These are phyloP conservation scores for Zeus faber DNA, from an alignment of 2,113 vertebrate genomes.

Conservation along the genomic window DNA sequence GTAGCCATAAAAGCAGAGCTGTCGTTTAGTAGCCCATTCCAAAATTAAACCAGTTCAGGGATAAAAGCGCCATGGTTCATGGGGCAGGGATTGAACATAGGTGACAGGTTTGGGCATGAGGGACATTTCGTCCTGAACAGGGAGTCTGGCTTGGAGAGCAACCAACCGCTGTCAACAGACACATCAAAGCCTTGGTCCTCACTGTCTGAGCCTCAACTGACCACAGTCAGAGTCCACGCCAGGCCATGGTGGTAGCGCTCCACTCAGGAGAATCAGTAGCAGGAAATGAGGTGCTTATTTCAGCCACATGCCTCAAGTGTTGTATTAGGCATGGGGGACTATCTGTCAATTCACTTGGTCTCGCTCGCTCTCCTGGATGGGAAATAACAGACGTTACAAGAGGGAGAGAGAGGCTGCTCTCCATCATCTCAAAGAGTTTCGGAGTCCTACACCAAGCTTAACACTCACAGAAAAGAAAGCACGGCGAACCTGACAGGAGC, in stretches of 20 bases:
- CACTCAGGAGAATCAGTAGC: slow-evolving; percentile 36
- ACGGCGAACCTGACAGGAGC: slow-evolving; percentile 27
- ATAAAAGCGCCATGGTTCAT: too few species aligned
- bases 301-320: slow-evolving; percentile 22
- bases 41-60: too few species aligned
- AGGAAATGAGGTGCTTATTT: slow-evolving; percentile 45
- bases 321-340: slow-evolving; percentile 44
- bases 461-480: slow-evolving; percentile 39
- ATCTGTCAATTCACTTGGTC: too few species aligned
- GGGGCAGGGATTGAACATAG: too few species aligned
- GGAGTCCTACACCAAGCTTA: slow-evolving; percentile 55
- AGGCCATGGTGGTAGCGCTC: slow-evolving; percentile 3
- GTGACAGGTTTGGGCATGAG: too few species aligned
- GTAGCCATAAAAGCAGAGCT: too few species aligned
- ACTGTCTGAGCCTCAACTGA: slow-evolving; percentile 5
- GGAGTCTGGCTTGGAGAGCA: too few species aligned
- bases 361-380: slow-evolving; percentile 18
- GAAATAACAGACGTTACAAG: slow-evolving; percentile 35
- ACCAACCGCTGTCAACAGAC: too few species aligned
- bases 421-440: slow-evolving; percentile 32
- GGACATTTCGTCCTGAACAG: too few species aligned
- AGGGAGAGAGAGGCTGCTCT: slow-evolving; percentile 23
- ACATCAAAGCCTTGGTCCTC: slow-evolving; percentile 7
- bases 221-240: slow-evolving; percentile 5
- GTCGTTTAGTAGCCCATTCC: too few species aligned